Evolutionary conservation across 2,113 vertebrate genomes (phyloP), one percentile per base, ranked within the genome.

Genomic region (Epinephelus moara): DNA sequence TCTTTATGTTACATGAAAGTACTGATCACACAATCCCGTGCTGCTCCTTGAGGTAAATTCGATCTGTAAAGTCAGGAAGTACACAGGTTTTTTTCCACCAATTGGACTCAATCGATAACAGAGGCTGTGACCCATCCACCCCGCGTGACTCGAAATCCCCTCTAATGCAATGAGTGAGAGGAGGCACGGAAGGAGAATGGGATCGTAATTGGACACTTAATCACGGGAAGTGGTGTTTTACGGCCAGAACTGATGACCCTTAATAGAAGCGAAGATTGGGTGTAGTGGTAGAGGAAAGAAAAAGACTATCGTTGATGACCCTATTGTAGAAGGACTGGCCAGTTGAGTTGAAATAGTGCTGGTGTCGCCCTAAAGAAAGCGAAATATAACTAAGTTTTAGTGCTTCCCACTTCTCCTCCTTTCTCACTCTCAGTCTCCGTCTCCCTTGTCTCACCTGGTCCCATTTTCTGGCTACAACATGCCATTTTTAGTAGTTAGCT

Each of bases 191-290:
- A 82, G 73, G 40, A 74, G 71, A 87, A 80, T 84, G 80, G 86
- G 71, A 56, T 52, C 55, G 52, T 92, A 91, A 93, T 90, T 89
- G 83, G 86, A 86, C 88, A 86, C 88, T 92, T 93, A 90, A 93
- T 94, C 88, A 92, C 33, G 45, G 81, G 67, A 88, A 92, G 88
- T 85, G 85, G 53, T 80, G 70, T 88, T 89, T 92, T 82, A 89
- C 49, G 45, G 84, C 68, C 60, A 61, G 55, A 87, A 57, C 74
- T 76, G 87, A 91, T 92, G 89, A 85, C 80, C 84, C 53, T 73
- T 79, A 76, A 80, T 73, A 63, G 80, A 70, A 79, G 77, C 11
- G 49, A 90, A 57, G 62, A 49, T 63, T 50, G 59, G 75, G 12
- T 69, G 70, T 17, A 50, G 37, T 47, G 59, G 23, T 14, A 60